Conservation (phyloP, 2,113 vertebrate genomes). For the Chlorocebus sabaeus region DNA sequence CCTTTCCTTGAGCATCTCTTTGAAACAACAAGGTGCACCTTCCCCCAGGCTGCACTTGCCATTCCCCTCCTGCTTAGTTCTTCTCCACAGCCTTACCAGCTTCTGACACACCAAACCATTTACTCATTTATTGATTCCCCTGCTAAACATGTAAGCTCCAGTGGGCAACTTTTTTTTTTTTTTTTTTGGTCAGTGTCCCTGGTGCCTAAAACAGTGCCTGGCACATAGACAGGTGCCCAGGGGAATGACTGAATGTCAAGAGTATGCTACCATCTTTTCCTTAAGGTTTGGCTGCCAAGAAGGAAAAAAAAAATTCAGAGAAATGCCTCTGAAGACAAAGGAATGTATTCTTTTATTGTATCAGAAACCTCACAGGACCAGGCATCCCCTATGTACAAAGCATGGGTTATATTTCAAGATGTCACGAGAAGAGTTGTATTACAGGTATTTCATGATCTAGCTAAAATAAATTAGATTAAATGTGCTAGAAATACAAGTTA, state of each 20-base stretch:
- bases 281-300: background rate
- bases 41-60: no score
- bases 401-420: background rate
- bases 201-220: background rate
- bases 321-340: background rate
- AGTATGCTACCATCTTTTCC: background rate
- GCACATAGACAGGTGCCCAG: background rate
- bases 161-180: background rate
- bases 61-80: background rate
- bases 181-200: background rate
- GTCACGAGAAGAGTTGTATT: background rate
- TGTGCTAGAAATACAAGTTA: background rate
- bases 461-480: background rate
- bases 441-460: background rate
- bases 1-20: background rate
- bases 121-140: background rate
- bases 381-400: background rate
- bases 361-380: background rate
- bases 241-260: background rate
- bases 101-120: background rate
- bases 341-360: background rate
- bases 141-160: background rate
- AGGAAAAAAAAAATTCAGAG: background rate
- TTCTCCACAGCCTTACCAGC: background rate
- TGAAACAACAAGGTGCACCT: background rate